Evolutionary conservation across 2,113 vertebrate genomes (phyloP).

Genomic region (Rhabdornis inornatus): DNA sequence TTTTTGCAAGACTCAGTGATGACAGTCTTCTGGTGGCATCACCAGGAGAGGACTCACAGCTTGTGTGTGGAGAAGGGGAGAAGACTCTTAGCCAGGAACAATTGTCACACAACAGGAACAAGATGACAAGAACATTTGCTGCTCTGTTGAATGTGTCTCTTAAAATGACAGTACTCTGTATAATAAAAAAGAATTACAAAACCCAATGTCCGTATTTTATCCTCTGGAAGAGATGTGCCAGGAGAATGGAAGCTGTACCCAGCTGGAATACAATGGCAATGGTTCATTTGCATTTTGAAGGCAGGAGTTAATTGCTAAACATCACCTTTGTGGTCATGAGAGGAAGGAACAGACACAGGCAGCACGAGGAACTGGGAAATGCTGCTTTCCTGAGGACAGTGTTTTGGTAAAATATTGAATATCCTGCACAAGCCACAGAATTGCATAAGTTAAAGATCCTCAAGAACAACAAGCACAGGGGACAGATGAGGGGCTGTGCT

Average conservation of each 20-base stretch:
- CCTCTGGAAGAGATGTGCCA: neutral
- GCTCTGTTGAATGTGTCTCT: neutral
- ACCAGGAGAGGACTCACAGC: slow-evolving; percentile 21
- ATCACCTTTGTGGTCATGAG: neutral
- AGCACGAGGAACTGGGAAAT: neutral
- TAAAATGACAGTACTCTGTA: slow-evolving; percentile 23
- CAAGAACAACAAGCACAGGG: neutral
- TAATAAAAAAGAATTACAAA: slow-evolving; percentile 34
- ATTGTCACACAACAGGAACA: neutral
- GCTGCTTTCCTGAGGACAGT: slow-evolving; percentile 33
- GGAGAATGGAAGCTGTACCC: neutral
- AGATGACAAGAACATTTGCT: neutral
- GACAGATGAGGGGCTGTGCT: neutral
- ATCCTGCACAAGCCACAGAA: slow-evolving; percentile 2
- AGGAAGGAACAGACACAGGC: neutral
- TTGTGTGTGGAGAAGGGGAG: slow-evolving; percentile 7
- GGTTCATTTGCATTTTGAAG: neutral
- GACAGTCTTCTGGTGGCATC: neutral
- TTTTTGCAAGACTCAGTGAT: slow-evolving; percentile 36
- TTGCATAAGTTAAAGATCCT: slow-evolving; percentile 42
- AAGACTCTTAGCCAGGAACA: slow-evolving; percentile 30
- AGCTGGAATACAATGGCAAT: neutral
- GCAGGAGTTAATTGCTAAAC: neutral
- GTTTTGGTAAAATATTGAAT: slow-evolving; percentile 21
- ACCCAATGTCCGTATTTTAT: neutral